phyloP scores from a whole-genome alignment of 2,797 vertebrate species.

The Xerus rutilus region DNA sequence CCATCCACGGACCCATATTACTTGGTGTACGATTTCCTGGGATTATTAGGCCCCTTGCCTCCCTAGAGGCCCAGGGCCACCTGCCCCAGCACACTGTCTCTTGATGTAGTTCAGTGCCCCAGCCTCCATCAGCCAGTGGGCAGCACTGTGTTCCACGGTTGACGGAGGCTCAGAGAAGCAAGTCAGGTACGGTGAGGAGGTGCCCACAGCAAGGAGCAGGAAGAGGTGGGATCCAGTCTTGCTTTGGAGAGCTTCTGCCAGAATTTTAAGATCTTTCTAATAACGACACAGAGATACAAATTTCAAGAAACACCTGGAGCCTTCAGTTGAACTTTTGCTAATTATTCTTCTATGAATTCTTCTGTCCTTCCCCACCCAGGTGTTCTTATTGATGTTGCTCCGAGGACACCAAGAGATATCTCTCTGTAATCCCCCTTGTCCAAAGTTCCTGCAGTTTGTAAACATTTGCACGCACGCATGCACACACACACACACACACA shows the following conservation, averaged over 20 bases:
- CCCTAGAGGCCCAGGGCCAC: background rate
- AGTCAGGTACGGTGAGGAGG: background rate
- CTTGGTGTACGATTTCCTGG: background rate
- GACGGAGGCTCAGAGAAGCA: background rate
- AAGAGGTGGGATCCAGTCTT: background rate
- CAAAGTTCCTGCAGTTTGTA: background rate
- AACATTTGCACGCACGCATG: background rate
- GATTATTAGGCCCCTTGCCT: background rate
- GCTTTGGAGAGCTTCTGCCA: conserved; percentile 23
- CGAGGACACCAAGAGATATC: background rate
- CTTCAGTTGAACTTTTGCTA: background rate
- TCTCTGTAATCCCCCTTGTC: background rate
- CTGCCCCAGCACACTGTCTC: background rate
- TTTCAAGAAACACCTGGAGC: background rate
- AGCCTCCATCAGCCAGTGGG: background rate
- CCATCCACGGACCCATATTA: background rate
- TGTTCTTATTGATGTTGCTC: background rate
- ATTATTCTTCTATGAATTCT: background rate
- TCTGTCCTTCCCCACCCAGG: background rate
- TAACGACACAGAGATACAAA: background rate
- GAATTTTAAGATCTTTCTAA: background rate
- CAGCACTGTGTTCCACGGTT: background rate
- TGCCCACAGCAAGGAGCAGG: background rate
- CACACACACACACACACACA: background rate
- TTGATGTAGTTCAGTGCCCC: background rate